A percentile compares a stretch with the other conserved stretches of the same genome.
phyloP scores from a whole-genome alignment of 2,888 invertebrate species.

The Cheilosia pagana region DNA sequence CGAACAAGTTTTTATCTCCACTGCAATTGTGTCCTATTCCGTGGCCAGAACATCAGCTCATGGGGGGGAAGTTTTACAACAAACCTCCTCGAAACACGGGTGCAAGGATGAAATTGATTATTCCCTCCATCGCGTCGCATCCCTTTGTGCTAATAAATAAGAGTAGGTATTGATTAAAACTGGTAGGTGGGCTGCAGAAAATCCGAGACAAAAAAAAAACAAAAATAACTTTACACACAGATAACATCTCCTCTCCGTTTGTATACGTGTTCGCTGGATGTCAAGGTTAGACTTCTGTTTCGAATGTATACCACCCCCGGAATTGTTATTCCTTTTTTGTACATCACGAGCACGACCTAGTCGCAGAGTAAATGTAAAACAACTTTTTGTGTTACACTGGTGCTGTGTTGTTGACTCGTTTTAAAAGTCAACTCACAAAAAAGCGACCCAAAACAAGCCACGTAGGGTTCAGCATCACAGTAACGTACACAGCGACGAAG shows the following conservation, averaged over 20 bases:
- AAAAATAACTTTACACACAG: neutral
- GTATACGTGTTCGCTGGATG: constrained; percentile 10
- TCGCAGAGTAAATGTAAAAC: constrained; percentile 31
- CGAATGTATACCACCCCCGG: constrained; percentile 7
- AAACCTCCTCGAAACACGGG: constrained; percentile 11
- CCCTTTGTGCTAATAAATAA: constrained; percentile 42
- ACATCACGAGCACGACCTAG: neutral
- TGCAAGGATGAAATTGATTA: constrained; percentile 42
- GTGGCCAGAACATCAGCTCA: constrained; percentile 16
- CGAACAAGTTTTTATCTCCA: neutral
- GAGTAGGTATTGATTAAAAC: constrained; percentile 27
- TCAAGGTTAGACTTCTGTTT: constrained; percentile 37
- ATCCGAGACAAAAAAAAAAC: neutral
- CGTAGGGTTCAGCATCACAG: neutral
- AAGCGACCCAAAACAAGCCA: constrained; percentile 17
- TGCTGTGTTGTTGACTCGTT: constrained; percentile 23
- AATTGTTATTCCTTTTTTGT: constrained; percentile 23
- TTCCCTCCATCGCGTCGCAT: neutral
- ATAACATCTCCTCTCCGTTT: neutral
- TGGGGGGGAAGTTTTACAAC: constrained; percentile 4
- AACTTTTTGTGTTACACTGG: constrained; percentile 25
- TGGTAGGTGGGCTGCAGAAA: neutral
- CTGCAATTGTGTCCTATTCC: neutral
- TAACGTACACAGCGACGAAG: neutral
- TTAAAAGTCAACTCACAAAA: constrained; percentile 18